phyloP scores from a whole-genome alignment of 2,797 vertebrate species.

The Leptodactylus fallax region DNA sequence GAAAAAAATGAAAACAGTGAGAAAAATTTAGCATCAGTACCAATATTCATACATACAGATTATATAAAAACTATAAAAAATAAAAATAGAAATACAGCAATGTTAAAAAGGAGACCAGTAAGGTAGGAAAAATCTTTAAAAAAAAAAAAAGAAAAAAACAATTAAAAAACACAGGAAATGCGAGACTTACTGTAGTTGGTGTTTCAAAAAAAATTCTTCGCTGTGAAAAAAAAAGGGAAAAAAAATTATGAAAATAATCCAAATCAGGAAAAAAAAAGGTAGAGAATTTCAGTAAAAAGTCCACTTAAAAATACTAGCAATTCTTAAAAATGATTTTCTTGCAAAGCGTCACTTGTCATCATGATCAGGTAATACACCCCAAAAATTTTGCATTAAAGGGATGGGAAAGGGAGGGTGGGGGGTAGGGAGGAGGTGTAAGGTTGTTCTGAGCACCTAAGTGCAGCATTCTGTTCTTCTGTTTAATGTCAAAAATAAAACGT shows the following conservation, averaged over 20 bases:
- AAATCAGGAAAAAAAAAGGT: conserved; percentile 72
- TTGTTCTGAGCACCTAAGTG: conserved; percentile 29
- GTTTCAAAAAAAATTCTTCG: conserved; percentile 79
- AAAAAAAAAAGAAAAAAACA: conserved; percentile 72
- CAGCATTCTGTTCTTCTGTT: conserved; percentile 21
- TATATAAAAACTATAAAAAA: conserved; percentile 46
- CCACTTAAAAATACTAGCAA: conserved; percentile 60
- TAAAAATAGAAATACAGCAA: conserved; percentile 74
- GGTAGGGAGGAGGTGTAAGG: conserved; percentile 42
- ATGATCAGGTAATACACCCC: conserved; percentile 52
- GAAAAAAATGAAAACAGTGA: conserved; percentile 50
- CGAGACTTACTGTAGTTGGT: conserved; percentile 79
- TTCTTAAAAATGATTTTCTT: conserved; percentile 56
- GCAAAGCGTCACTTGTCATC: conserved; percentile 13
- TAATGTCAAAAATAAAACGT: conserved; percentile 63
- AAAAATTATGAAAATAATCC: conserved; percentile 77
- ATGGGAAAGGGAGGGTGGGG: conserved; percentile 57
- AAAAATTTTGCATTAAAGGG: conserved; percentile 49
- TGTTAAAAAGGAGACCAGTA: conserved; percentile 79
- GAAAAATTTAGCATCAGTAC: conserved; percentile 74
- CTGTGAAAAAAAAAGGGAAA: conserved; percentile 76
- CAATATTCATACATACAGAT: conserved; percentile 68
- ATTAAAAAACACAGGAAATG: conserved; percentile 64
- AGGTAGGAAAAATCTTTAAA: conserved; percentile 75
- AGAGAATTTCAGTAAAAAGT: conserved; percentile 53